Base-by-base conservation (phyloP, 2,797 vertebrate genomes). In the Cossypha niveicapilla region DNA sequence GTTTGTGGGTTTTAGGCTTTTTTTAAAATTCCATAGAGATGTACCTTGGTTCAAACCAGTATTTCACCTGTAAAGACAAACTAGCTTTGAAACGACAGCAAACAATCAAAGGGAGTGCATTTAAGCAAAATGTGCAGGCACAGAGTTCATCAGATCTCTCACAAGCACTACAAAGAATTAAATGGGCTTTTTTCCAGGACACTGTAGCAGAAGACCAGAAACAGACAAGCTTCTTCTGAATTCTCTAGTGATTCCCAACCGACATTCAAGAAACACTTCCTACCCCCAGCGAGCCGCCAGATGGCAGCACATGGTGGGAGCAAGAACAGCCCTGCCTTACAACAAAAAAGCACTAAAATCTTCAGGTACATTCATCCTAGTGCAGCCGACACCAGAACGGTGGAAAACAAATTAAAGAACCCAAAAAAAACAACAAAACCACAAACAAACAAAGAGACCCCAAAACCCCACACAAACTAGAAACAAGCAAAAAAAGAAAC, bases 201-300 rank as follows among this genome's bases (percentile, higher is more conserved):
- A 3, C 10, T 25, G 25, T 7, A 50, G 42, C 27, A 65, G 21
- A 66, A 62, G 15, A 77, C 10, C 11, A 57, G 34, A 62, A 4
- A 22, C 0, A 54, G 10, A 47, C 3, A 42, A 77, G 10, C 2
- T 58, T 1, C 32, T 68, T 70, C 28, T 57, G 30, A 61, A 76
- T 18, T 41, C 45, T 37, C 21, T 1, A 71, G 6, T 0, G 41
- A 48, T 45, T 73, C 22, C 30, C 22, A 32, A 3, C 1, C 7
- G 35, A 27, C 21, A 6, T 19, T 42, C 25, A 45, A 58, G 44
- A 61, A 88, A 47, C 28, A 21, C 11, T 24, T 58, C 47, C 28
- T 32, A 14, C 7, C 17, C 5, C 0, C 62, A 25, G 34, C 3
- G 4, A 72, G 63, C 86, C 94, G 0, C 92, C 30, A 71, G 94